Evolutionary conservation across 2,888 invertebrate genomes (phyloP), one percentile per base, ranked within the genome.

Genomic region (Salpingus planirostris): DNA sequence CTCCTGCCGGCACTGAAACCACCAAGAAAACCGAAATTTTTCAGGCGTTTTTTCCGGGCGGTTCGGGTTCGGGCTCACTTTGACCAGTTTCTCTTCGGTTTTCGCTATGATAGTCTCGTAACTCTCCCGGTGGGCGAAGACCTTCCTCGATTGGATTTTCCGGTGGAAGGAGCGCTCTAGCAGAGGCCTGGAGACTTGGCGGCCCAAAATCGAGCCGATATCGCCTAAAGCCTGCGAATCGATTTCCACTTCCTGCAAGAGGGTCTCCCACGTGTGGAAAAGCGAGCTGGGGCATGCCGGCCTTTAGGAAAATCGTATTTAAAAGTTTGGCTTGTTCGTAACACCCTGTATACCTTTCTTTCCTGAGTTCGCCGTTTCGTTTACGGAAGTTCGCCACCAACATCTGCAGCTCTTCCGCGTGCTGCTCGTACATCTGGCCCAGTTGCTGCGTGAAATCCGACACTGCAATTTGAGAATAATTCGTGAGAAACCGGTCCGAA

Each of bases 401-500:
- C 43, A 81, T 72, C 61, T 90, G 88, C 44, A 91, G 72, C 60
- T 88, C 88, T 44, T 85, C 79, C 8, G 90, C 87, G 64, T 91
- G 90, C 50, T 82, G 81, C 64, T 90, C 90, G 70, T 91, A 88
- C 60, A 88, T 74, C 56, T 84, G 83, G 42, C 90, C 84, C 66
- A 91, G 69, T 66, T 89, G 86, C 56, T 88, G 84, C 38, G 88
- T 85, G 68, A 91, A 91, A 69, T 91, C 91, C 47, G 89, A 82
- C 62, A 91, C 91, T 91, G 74, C 8, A 80, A 76, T n/a, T n/a
- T n/a, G n/a, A n/a, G n/a, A n/a, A n/a, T n/a, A n/a, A n/a, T n/a
- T n/a, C n/a, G n/a, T n/a, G n/a, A n/a, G n/a, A n/a, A n/a, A n/a
- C n/a, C n/a, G n/a, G n/a, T n/a, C n/a, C n/a, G n/a, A n/a, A n/a